phyloP scores from a whole-genome alignment of 1,140 invertebrate species.

The Drosophila kohkoa region DNA sequence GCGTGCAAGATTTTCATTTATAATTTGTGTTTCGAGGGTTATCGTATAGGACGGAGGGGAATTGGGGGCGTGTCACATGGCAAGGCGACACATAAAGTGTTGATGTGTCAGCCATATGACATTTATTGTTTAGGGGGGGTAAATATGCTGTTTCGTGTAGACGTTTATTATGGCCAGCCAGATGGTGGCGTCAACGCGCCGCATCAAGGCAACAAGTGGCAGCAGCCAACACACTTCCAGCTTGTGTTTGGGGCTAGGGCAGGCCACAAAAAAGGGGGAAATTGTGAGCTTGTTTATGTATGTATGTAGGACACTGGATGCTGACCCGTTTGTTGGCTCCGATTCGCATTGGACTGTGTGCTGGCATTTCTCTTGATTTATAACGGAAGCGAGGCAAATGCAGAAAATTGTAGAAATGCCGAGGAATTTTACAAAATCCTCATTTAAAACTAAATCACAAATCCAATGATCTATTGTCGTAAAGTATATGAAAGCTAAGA shows the following conservation, averaged over 20 bases:
- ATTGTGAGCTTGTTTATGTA: slow-evolving; percentile 18
- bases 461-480: slow-evolving; percentile 60
- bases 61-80: slow-evolving; percentile 32
- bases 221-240: neutral
- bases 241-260: too few relatives aligned
- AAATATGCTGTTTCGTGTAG: slow-evolving; percentile 25
- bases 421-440: neutral
- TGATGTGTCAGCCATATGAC: slow-evolving; percentile 80
- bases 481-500: slow-evolving; percentile 35
- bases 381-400: slow-evolving; percentile 3
- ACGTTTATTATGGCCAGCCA: slow-evolving; percentile 69
- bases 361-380: slow-evolving; percentile 33
- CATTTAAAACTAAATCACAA: slow-evolving; percentile 8
- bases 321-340: slow-evolving; percentile 9
- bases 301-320: slow-evolving; percentile 26
- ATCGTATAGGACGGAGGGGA: neutral
- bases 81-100: slow-evolving; percentile 73
- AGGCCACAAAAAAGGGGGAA: too few relatives aligned
- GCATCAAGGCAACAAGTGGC: slow-evolving; percentile 63
- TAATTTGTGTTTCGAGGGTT: slow-evolving; percentile 7
- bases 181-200: slow-evolving; percentile 65
- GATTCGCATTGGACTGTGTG: neutral
- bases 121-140: slow-evolving; percentile 70
- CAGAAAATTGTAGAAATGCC: neutral
- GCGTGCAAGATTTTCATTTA: slow-evolving; percentile 78